Evolutionary conservation across 2,797 vertebrate species (phyloP).

Genomic region (Anas flavirostris): DNA sequence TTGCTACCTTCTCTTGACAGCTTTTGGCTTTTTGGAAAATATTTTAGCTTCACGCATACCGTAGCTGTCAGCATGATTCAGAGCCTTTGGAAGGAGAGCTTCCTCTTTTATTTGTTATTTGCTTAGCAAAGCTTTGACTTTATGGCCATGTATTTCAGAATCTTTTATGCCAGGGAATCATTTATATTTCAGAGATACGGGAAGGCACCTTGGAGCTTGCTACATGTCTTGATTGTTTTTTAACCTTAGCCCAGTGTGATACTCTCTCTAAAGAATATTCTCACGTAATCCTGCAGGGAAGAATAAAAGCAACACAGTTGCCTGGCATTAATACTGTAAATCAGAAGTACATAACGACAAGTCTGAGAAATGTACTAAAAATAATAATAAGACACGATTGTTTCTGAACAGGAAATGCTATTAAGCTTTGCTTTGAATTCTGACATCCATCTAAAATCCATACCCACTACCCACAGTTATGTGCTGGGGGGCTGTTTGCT

Average conservation of each 20-base stretch:
- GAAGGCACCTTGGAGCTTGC: slow-evolving; percentile 51
- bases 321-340: slow-evolving; percentile 54
- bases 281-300: slow-evolving; percentile 42
- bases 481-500: background rate
- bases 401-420: slow-evolving; percentile 15
- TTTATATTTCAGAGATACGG: slow-evolving; percentile 47
- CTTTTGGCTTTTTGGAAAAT: slow-evolving; percentile 22
- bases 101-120: slow-evolving; percentile 71
- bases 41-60: slow-evolving; percentile 26
- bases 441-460: background rate
- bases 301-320: slow-evolving; percentile 42
- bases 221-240: slow-evolving; percentile 58
- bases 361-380: slow-evolving; percentile 47
- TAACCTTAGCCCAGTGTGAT: slow-evolving; percentile 54
- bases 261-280: slow-evolving; percentile 43
- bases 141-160: slow-evolving; percentile 67
- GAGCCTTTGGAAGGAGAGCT: slow-evolving; percentile 44
- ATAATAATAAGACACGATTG: slow-evolving; percentile 29
- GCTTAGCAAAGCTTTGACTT: slow-evolving; percentile 67
- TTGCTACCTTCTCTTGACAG: slow-evolving; percentile 30
- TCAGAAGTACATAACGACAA: slow-evolving; percentile 42
- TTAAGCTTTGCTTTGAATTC: slow-evolving; percentile 26
- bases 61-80: slow-evolving; percentile 63
- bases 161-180: slow-evolving; percentile 62
- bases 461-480: background rate